Evolutionary conservation across 2,113 vertebrate genomes (phyloP), one percentile per base, ranked within the genome.

Genomic region (Podilymbus podiceps): DNA sequence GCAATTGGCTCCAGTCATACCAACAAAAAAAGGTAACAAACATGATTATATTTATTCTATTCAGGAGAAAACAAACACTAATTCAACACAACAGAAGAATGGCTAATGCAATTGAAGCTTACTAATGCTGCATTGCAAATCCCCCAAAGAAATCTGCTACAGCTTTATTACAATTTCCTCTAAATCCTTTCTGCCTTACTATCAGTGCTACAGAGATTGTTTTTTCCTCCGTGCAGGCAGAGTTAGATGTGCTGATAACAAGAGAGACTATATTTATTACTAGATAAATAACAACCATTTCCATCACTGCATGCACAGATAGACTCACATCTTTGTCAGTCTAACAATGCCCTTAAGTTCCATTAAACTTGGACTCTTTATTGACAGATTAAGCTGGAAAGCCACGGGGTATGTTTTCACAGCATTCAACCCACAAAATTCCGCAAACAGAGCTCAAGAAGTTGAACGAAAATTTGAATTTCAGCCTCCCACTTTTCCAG

Each of bases 161-260:
- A 85, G 95, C 95, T 97, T 94, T 80, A 93, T 94, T 63, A 90
- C 58, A 82, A 88, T 93, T 49, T 74, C 84, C 88, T 83, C 72
- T 5, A 42, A 59, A 62, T 35, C 72, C 82, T 74, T 81, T 44
- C 74, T 68, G 63, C 73, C 33, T 31, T 12, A 2, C 23, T 71
- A 42, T 60, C 77, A 22, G 53, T 3, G 85, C 53, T 18, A 15
- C 73, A 12, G 84, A 77, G 73, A 76, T 56, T 58, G 89, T 38
- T 87, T 21, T 46, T 52, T 80, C 82, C 82, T 66, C 95, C 30
- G 67, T 4, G 68, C 71, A 25, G 82, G 75, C 85, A 44, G 18
- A 42, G 81, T 40, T 40, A 90, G 92, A 95, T 96, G 67, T 1
- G 88, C n/a, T 50, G 95, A 94, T 94, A 96, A 86, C 11, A 14